Conservation (phyloP, 2,888 invertebrate species). For the Microplitis deprimator region DNA sequence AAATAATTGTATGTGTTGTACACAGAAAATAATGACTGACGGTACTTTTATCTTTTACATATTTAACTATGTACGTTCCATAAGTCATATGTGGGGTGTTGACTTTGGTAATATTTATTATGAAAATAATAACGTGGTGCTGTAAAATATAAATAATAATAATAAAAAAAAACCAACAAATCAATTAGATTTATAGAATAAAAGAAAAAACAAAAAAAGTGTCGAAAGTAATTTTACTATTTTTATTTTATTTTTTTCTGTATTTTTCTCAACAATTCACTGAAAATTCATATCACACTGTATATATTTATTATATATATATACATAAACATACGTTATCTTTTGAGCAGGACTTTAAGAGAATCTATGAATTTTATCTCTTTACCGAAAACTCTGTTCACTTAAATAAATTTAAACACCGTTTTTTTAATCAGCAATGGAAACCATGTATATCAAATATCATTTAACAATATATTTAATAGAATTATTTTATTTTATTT, state of each 20-base stretch:
- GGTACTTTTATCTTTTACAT: conserved; percentile 4
- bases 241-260: background rate
- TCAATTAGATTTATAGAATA: background rate
- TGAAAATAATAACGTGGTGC: conserved; percentile 10
- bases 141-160: conserved; percentile 4
- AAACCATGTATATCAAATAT: too few species aligned
- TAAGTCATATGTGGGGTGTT: background rate
- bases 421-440: too few species aligned
- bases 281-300: too few species aligned
- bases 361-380: conserved; percentile 9
- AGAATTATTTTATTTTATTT: too few species aligned
- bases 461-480: too few species aligned
- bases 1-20: background rate
- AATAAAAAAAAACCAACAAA: conserved; percentile 1
- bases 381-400: too few species aligned
- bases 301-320: too few species aligned
- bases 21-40: conserved; percentile 14
- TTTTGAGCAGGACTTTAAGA: conserved; percentile 20
- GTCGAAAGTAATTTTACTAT: background rate
- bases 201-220: background rate
- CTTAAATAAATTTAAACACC: background rate
- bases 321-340: background rate
- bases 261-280: background rate
- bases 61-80: too few species aligned
- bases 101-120: background rate